Conservation (phyloP, 2,113 vertebrate genomes). For the Cebidichthys violaceus region DNA sequence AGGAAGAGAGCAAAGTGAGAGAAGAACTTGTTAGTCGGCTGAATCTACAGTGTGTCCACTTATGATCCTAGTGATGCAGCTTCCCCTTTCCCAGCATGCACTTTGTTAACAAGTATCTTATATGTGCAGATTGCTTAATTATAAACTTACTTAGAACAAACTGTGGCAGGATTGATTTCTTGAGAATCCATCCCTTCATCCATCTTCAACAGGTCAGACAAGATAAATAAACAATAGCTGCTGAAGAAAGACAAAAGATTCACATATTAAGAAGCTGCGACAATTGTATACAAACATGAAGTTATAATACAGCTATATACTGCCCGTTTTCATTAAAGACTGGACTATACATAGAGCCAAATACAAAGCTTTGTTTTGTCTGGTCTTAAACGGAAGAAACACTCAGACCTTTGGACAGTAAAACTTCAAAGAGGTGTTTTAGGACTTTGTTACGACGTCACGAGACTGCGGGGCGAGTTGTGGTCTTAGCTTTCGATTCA, state of each 20-base stretch:
- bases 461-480: background rate
- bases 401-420: background rate
- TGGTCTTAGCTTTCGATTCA: background rate
- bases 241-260: background rate
- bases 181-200: constrained; percentile 68
- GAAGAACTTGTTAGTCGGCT: background rate
- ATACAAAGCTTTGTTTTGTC: background rate
- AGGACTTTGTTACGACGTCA: background rate
- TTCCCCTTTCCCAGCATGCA: background rate
- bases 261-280: background rate
- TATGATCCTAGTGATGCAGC: background rate
- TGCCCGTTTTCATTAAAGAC: background rate
- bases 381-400: background rate
- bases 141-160: background rate
- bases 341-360: background rate
- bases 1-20: background rate
- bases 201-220: constrained; percentile 56
- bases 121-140: background rate
- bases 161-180: constrained; percentile 8
- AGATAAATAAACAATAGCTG: constrained; percentile 25
- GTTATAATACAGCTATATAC: background rate
- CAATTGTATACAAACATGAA: background rate
- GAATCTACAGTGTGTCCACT: background rate
- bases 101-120: background rate
- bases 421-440: background rate